Evolutionary conservation across 2,113 vertebrate species (phyloP).

Genomic region (Salminus brasiliensis): DNA sequence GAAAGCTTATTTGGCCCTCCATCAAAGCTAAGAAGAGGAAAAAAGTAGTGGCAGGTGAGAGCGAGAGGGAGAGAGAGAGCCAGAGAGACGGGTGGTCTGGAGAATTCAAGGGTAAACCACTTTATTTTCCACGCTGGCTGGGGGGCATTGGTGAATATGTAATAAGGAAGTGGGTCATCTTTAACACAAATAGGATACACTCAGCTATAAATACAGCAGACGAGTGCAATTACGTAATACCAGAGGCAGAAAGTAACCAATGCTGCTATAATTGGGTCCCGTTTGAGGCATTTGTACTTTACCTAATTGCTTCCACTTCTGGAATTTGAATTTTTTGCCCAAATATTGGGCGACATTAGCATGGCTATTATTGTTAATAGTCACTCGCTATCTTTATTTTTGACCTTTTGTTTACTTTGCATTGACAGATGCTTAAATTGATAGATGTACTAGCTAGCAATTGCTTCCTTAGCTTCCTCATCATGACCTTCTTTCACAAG

Average conservation of each 20-base stretch:
- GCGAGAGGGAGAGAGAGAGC: not conserved
- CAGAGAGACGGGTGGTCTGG: not conserved
- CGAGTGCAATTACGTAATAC: not conserved
- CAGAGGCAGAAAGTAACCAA: not conserved
- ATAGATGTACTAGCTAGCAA: too few species aligned
- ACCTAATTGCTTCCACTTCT: too few species aligned
- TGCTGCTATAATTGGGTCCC: not conserved
- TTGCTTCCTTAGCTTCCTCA: too few species aligned
- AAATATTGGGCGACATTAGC: too few species aligned
- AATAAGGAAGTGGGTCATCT: not conserved
- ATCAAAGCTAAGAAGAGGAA: not conserved
- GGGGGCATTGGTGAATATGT: not conserved
- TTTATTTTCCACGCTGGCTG: not conserved
- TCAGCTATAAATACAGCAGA: not conserved
- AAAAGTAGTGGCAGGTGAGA: not conserved
- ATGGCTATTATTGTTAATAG: too few species aligned
- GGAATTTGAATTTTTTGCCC: too few species aligned
- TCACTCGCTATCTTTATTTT: too few species aligned
- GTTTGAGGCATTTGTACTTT: too few species aligned
- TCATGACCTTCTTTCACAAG: too few species aligned
- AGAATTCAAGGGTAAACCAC: slow-evolving; percentile 9
- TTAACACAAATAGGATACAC: not conserved
- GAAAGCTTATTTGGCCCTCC: not conserved
- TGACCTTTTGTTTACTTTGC: too few species aligned
- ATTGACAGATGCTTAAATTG: too few species aligned